Percentiles rank a stretch among this genome's conserved stretches.
These are phyloP conservation scores for Carcharodon carcharias DNA, from an alignment of 2,797 vertebrate genomes.

Conservation along the genomic window DNA sequence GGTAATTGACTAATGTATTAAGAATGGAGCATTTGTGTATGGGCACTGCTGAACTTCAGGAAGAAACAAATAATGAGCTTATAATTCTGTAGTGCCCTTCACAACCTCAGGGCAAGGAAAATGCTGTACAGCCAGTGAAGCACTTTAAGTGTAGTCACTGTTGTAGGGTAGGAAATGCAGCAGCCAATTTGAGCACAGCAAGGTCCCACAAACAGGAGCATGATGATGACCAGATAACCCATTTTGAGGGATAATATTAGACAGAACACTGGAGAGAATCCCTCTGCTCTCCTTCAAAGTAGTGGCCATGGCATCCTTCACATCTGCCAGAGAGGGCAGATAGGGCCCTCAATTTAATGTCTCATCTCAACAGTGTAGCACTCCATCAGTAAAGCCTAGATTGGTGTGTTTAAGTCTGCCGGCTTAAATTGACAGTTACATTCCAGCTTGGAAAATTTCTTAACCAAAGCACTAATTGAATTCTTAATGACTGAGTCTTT, in stretches of 20 bases:
- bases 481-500: not conserved
- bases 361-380: not conserved
- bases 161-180: not conserved
- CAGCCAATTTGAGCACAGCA: not conserved
- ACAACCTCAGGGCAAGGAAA: not conserved
- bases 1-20: not conserved
- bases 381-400: not conserved
- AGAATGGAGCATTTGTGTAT: not conserved
- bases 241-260: not conserved
- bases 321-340: not conserved
- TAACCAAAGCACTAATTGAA: not conserved
- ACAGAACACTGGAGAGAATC: not conserved
- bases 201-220: not conserved
- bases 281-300: not conserved
- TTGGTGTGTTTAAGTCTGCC: not conserved
- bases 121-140: not conserved
- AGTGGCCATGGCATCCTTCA: not conserved
- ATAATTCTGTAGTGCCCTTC: not conserved
- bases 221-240: not conserved
- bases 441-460: not conserved
- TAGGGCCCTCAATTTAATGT: not conserved
- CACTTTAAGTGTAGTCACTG: not conserved
- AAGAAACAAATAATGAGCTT: not conserved
- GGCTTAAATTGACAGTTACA: not conserved
- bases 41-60: not conserved